These are phyloP conservation scores for Dasypus novemcinctus DNA, from an alignment of 2,113 vertebrate species.

Conservation along the genomic window DNA sequence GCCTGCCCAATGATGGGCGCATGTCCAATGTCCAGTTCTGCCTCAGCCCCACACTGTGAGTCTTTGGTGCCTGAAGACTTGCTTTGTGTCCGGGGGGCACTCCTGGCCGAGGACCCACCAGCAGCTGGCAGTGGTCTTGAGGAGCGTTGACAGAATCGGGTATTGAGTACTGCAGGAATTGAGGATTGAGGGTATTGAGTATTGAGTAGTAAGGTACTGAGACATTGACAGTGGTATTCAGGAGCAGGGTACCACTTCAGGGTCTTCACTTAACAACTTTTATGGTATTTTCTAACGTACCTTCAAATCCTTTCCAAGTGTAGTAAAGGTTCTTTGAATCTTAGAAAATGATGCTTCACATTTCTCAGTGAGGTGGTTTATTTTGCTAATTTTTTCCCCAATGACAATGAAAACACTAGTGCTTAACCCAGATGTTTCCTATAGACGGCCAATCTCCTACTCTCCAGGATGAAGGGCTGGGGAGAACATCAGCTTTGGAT, in stretches of 20 bases:
- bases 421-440: neutral
- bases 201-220: too few species aligned
- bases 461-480: neutral
- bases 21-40: accelerated
- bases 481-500: neutral
- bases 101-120: too few species aligned
- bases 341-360: accelerated
- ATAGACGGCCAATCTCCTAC: neutral
- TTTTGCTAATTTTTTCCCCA: neutral
- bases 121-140: too few species aligned
- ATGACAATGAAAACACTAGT: neutral
- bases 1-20: neutral
- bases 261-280: neutral
- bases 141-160: too few species aligned
- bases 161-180: too few species aligned
- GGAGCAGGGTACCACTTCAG: neutral
- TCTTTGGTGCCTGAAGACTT: neutral
- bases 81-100: too few species aligned
- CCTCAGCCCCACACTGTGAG: accelerated
- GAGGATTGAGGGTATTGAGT: too few species aligned
- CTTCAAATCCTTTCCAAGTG: neutral
- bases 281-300: accelerated
- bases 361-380: neutral
- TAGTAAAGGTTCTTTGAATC: too few species aligned
- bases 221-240: too few species aligned